Percentiles rank a stretch among this genome's conserved stretches.
phyloP scores from a whole-genome alignment of 2,888 invertebrate species.

The Eutolmus rufibarbis region DNA sequence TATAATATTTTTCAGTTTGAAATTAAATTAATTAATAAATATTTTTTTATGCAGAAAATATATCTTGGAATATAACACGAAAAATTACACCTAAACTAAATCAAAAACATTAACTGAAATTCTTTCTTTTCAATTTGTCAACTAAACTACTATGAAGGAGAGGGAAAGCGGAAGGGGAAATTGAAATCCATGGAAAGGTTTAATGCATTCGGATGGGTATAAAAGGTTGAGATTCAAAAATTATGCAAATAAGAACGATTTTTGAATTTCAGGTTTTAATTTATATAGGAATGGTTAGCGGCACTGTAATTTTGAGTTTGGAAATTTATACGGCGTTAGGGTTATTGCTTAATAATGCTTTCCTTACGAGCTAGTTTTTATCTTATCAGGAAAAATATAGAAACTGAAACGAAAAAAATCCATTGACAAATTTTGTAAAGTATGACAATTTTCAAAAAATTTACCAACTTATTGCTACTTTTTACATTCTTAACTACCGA shows the following conservation, averaged over 20 bases:
- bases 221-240: not conserved
- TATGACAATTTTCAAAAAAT: not conserved
- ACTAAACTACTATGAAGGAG: not conserved
- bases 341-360: not conserved
- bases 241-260: not conserved
- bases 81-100: not conserved
- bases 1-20: slow-evolving; percentile 8
- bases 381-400: not conserved
- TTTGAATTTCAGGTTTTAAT: not conserved
- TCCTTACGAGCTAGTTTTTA: not conserved
- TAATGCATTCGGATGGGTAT: not conserved
- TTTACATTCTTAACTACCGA: not conserved
- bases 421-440: slow-evolving; percentile 1
- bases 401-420: slow-evolving; percentile 10
- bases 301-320: not conserved
- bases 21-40: slow-evolving; percentile 8
- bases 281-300: not conserved
- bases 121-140: not conserved
- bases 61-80: not conserved
- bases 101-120: not conserved
- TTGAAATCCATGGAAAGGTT: not conserved
- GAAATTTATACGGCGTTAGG: not conserved
- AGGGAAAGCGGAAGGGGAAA: not conserved
- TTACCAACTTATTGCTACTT: slow-evolving; percentile 5
- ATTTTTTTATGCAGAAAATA: not conserved